Evolutionary conservation across 2,113 vertebrate genomes (phyloP).

Genomic region (Merops nubicus): DNA sequence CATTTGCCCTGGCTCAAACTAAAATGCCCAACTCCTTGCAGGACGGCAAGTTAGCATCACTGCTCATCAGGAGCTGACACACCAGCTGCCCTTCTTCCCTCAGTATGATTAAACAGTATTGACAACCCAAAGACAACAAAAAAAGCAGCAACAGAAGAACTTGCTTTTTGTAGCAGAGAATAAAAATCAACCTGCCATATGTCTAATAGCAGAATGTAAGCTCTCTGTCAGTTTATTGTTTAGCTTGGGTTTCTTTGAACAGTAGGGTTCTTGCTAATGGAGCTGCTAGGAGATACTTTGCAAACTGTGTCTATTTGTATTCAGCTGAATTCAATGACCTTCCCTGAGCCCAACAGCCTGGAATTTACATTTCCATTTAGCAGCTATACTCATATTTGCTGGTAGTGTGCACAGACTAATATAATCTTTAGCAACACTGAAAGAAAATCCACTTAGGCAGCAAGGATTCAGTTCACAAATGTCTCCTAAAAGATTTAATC

Average conservation of each 20-base stretch:
- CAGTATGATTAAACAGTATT: background rate
- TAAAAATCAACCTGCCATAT: background rate
- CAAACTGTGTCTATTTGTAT: background rate
- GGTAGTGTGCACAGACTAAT: background rate
- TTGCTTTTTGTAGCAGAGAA: background rate
- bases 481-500: slow-evolving; percentile 1
- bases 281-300: background rate
- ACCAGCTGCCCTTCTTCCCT: background rate
- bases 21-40: background rate
- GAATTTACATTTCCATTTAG: background rate
- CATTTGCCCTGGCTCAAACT: background rate
- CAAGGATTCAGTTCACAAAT: background rate
- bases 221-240: background rate
- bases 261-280: background rate
- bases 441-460: background rate
- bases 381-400: background rate
- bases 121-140: background rate
- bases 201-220: background rate
- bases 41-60: background rate
- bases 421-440: background rate
- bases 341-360: background rate
- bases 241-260: background rate
- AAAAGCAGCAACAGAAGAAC: background rate
- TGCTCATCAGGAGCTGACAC: background rate
- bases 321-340: background rate